A percentile compares a stretch with the other conserved stretches of the same genome.
These are phyloP conservation scores for Lasioglossum calceatum DNA, from an alignment of 2,888 invertebrate genomes.

Conservation along the genomic window DNA sequence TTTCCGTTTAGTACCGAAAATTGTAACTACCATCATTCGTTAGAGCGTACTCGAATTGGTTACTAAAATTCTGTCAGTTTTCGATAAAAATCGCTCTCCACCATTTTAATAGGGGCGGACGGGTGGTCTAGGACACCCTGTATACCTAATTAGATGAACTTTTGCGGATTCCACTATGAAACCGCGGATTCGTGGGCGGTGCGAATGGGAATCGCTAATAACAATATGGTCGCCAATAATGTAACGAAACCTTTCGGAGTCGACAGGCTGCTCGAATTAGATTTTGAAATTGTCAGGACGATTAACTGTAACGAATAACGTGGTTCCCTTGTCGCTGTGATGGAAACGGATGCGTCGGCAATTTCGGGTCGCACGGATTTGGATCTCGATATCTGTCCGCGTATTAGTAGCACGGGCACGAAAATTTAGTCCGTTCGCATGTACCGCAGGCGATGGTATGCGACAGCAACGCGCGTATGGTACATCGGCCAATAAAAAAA, in stretches of 20 bases:
- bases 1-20: no score
- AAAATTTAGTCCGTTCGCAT: neutral
- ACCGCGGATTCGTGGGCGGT: no score
- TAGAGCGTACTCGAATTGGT: no score
- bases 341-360: conserved; percentile 13
- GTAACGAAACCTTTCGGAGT: neutral
- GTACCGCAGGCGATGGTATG: neutral
- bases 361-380: conserved; percentile 18
- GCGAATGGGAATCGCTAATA: neutral
- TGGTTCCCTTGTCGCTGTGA: conserved; percentile 6
- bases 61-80: no score
- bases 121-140: no score
- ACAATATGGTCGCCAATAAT: neutral
- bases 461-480: no score
- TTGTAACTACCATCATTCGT: no score
- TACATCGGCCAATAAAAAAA: neutral
- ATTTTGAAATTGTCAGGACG: conserved; percentile 8
- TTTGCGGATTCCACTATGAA: no score
- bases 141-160: neutral
- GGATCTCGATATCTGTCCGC: neutral
- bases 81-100: no score
- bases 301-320: conserved; percentile 21
- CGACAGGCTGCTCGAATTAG: neutral
- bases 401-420: neutral
- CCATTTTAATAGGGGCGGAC: no score